phyloP scores from a whole-genome alignment of 1,140 invertebrate genomes.

The Oscheius sp. region DNA sequence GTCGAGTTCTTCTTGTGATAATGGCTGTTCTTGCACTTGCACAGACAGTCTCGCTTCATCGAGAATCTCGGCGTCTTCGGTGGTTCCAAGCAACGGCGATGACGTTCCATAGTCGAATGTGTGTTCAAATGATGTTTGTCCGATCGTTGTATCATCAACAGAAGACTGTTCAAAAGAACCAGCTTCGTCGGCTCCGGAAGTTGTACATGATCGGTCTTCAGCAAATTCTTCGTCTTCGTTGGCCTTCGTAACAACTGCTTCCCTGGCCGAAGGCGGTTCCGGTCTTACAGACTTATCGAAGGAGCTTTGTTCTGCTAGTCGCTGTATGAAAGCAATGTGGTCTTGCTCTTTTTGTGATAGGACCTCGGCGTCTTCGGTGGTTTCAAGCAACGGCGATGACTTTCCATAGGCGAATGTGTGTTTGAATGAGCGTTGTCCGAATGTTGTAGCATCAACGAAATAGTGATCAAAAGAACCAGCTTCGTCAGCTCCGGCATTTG shows the following conservation, averaged over 20 bases:
- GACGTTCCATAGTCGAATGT: conserved; percentile 13
- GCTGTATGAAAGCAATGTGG: conserved; percentile 11
- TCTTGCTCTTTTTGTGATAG: conserved; percentile 17
- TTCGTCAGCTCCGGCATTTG: no score
- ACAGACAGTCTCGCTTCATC: neutral
- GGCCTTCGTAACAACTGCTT: neutral
- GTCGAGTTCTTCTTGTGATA: conserved; percentile 22
- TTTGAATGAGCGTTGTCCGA: no score
- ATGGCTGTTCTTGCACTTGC: neutral
- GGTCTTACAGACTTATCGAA: neutral
- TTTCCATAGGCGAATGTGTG: no score
- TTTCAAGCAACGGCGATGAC: no score
- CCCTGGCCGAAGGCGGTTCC: neutral
- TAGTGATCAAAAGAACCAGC: no score
- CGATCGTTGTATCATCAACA: no score
- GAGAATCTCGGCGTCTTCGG: neutral
- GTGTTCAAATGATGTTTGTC: conserved; percentile 1
- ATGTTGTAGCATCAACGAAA: no score
- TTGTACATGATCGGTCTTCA: conserved; percentile 12
- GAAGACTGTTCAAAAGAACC: neutral
- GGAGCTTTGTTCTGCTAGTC: neutral
- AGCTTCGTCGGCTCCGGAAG: conserved; percentile 15
- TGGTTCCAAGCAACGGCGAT: conserved; percentile 11
- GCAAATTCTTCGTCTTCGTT: neutral
- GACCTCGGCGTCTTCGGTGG: no score